Evolutionary conservation across 2,797 vertebrate species (phyloP), one percentile per base, ranked within the genome.

Genomic region (Paratrypauchen microcephalus): DNA sequence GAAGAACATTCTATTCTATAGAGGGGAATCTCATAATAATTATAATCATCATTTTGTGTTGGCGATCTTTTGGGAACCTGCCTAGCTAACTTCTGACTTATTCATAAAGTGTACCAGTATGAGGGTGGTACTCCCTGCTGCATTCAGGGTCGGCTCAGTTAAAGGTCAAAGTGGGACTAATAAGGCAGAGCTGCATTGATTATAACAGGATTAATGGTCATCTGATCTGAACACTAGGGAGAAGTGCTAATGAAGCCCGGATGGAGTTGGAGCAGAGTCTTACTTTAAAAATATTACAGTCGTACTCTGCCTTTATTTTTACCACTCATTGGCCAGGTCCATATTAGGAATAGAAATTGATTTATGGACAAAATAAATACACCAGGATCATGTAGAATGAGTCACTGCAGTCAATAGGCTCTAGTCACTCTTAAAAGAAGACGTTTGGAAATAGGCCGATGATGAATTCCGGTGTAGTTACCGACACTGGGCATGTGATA

Each of bases 131-230:
- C 80, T 76, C 72, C 75, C 88, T 69, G 50, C 71, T 68, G 78
- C 47, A 73, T 73, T 47, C 52, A 48, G 48, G 68, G 72, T 73
- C 77, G 79, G 78, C 85, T 75, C 79, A 73, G 71, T 80, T 72
- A 88, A 92, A 92, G 91, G 91, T 91, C 88, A 88, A 68, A 82
- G 75, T 66, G 72, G 21, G 16, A 80, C 79, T 85, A 89, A 92
- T 87, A 83, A 81, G 82, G 70, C 77, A 78, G 78, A 75, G 72
- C 75, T 85, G 82, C 77, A 89, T 86, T 68, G 73, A 91, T 87
- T 83, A 57, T 6, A 85, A 83, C 76, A 75, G 76, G 81, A 83
- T 83, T 83, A 90, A 86, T 73, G 80, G 78, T 86, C 80, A 87
- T 76, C 80, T 83, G 63, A 78, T 69, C 68, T 74, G 19, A 59